Evolutionary conservation across 2,797 vertebrate species (phyloP).

Genomic region (Sebastes alutus): DNA sequence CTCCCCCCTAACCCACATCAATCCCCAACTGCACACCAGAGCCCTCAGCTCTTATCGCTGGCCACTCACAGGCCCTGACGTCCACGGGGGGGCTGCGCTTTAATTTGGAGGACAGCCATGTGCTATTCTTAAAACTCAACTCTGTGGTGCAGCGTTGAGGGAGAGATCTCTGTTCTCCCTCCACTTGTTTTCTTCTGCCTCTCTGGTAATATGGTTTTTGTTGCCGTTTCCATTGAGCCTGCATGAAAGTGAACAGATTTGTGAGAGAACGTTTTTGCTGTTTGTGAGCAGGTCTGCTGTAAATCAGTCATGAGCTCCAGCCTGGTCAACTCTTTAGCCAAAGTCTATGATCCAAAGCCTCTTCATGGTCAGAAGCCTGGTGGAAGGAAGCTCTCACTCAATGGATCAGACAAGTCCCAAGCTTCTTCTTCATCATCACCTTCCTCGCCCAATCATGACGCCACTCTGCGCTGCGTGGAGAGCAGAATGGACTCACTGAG

Average conservation of each 20-base stretch:
- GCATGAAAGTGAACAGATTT: constrained; percentile 24
- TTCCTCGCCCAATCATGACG: constrained; percentile 31
- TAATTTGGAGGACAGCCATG: constrained; percentile 58
- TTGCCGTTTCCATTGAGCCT: not conserved
- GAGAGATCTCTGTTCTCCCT: constrained; percentile 41
- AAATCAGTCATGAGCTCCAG: constrained; percentile 74
- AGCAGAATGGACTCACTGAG: constrained; percentile 83
- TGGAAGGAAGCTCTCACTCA: constrained; percentile 65
- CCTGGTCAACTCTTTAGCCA: constrained; percentile 88
- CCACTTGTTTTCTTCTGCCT: constrained; percentile 10
- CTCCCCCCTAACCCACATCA: constrained; percentile 43
- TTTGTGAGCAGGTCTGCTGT: not conserved
- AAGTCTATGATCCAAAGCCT: constrained; percentile 84
- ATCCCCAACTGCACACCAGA: constrained; percentile 62
- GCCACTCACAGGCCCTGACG: constrained; percentile 63
- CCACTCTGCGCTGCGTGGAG: constrained; percentile 68
- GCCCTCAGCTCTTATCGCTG: constrained; percentile 71
- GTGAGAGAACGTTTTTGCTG: not conserved
- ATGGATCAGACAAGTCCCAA: constrained; percentile 61
- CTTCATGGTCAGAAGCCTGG: constrained; percentile 80
- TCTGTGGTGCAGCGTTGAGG: constrained; percentile 16
- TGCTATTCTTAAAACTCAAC: constrained; percentile 71
- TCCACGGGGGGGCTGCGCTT: constrained; percentile 64
- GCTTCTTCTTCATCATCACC: constrained; percentile 41
- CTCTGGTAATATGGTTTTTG: constrained; percentile 16